These are phyloP conservation scores for Steinernema feltiae DNA, from an alignment of 1,140 invertebrate genomes.

Conservation along the genomic window DNA sequence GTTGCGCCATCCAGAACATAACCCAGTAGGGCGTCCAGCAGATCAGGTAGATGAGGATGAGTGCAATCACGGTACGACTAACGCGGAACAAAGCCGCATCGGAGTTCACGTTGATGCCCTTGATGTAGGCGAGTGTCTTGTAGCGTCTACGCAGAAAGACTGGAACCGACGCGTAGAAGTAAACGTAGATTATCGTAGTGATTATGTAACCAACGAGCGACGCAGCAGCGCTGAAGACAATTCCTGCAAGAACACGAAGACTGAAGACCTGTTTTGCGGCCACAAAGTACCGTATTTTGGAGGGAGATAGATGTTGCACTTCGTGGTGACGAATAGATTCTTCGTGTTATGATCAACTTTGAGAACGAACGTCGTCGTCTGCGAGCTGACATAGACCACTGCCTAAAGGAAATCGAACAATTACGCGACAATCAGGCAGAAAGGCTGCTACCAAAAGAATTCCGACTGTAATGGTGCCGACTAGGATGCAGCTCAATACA, in stretches of 20 bases:
- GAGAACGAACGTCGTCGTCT: not conserved
- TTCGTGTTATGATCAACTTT: slow-evolving; percentile 5
- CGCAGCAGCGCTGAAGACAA: slow-evolving; percentile 15
- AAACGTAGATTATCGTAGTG: slow-evolving; percentile 22
- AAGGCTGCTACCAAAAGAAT: not conserved
- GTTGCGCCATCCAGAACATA: slow-evolving; percentile 18
- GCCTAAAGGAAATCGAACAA: not conserved
- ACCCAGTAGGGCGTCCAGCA: slow-evolving; percentile 28
- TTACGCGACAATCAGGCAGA: slow-evolving; percentile 12
- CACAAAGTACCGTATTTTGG: slow-evolving; percentile 10
- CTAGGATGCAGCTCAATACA: not conserved
- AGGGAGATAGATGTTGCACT: slow-evolving; percentile 22
- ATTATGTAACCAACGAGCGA: slow-evolving; percentile 20
- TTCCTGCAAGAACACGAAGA: not conserved
- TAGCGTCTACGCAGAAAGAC: slow-evolving; percentile 20
- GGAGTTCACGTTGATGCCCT: slow-evolving; percentile 10
- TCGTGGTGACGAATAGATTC: slow-evolving; percentile 8
- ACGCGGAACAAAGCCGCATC: slow-evolving; percentile 6
- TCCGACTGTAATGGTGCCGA: not conserved
- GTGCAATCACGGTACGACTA: slow-evolving; percentile 19
- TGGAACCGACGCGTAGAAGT: slow-evolving; percentile 22
- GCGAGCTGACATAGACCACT: not conserved
- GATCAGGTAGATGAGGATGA: slow-evolving; percentile 18
- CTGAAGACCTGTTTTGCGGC: not conserved
- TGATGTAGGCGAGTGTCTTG: not conserved